Evolutionary conservation across 2,888 invertebrate genomes (phyloP), one percentile per base, ranked within the genome.

Genomic region (Leptinotarsa rubiginosa): DNA sequence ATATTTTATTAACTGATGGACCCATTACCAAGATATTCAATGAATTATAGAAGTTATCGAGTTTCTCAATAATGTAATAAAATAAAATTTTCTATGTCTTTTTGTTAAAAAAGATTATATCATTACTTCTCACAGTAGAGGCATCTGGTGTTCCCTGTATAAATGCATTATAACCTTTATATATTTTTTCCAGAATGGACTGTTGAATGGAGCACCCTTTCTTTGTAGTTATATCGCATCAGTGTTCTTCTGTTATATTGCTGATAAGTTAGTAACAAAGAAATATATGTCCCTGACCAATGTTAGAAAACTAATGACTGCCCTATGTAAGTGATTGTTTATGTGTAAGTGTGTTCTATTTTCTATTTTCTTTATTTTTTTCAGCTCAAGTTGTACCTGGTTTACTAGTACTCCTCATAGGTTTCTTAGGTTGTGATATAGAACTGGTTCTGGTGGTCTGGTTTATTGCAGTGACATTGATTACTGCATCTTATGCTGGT

Each of bases 401-500:
- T 25, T 82, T 93, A 62, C 87, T 93, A 64, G 90, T 92, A 49
- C 85, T 92, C 52, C 83, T 90, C 47, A 92, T 93, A 81, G 92
- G 92, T 62, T 93, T 92, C 83, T 88, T 93, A 75, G 92, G 92
- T 77, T 91, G 91, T 82, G 88, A 91, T 83, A 89, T 92, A 69
- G 84, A 87, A 31, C 81, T 90, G 69, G 91, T 92, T 56, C 85
- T 93, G 78, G 86, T 92, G 52, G 88, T 92, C 20, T 93, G 93
- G 93, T 93, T 92, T 85, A 86, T 91, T 73, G 92, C 93, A 31
- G 93, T 93, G 4, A 92, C 92, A 15, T 88, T 93, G 75, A 92
- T 93, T 81, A 93, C 93, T 22, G 93, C 93, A 15, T 91, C 93
- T 0, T 93, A 93, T 84, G 93, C 93, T 4, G 93, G 93, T 52